Evolutionary conservation across 2,888 invertebrate genomes (phyloP), one percentile per base, ranked within the genome.

Genomic region (Drosophila testacea): DNA sequence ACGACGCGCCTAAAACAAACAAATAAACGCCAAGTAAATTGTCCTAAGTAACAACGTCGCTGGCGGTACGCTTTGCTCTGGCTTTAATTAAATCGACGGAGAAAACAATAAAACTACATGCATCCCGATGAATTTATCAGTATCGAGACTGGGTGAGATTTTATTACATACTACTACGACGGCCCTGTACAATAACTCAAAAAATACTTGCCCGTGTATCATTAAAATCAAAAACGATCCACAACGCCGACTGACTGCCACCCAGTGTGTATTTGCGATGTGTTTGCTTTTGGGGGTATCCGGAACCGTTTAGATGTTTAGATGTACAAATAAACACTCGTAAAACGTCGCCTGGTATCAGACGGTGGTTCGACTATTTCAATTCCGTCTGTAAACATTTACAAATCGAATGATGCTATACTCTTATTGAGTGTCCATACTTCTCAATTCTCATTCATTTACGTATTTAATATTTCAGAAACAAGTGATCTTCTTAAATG

Each of bases 1-100:
- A 77, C 75, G 84, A 77, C 84, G 89, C 84, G 84, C 89, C 84
- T 88, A 83, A 85, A 86, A 79, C 89, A 85, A 85, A 85, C 84
- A 85, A 85, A 85, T 85, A 86, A 88, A 87, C 75, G 76, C 66
- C 70, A 81, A 85, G 69, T 80, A 80, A 87, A 83, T 84, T 84
- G 82, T 75, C 77, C 73, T n/a, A 82, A 74, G 78, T 69, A 81
- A 74, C 88, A 77, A 67, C 77, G 73, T 55, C 67, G 77, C 67
- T 62, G 80, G 70, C 83, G 85, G 89, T 87, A 83, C 89, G 85
- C 85, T 84, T 86, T 86, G 74, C 63, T 68, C 61, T 72, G 75
- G 63, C 79, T 89, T 84, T 85, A 85, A 85, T 85, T 85, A 89
- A 85, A 85, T 89, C 87, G 81, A 68, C 70, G 61, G 56, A 38